Conservation (phyloP, 2,113 vertebrate species). For the Pseudolaguvia tuberculata region DNA sequence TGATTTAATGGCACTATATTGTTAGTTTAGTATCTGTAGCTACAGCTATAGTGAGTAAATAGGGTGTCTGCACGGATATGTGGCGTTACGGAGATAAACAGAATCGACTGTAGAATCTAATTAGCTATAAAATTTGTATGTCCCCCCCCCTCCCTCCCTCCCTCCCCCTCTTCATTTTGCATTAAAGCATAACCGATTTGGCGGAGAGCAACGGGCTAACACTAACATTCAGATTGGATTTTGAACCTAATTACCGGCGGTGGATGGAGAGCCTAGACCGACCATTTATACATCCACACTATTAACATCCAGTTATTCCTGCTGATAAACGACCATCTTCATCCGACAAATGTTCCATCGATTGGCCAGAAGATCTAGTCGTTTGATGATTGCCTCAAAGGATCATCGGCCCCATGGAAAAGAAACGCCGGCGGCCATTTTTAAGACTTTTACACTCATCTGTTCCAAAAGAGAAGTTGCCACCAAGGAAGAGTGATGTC, state of each 20-base stretch:
- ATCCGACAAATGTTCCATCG: conserved; percentile 10
- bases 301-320: conserved; percentile 36
- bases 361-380: conserved; percentile 18
- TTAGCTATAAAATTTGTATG: conserved; percentile 9
- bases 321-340: conserved; percentile 31
- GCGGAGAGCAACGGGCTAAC: conserved; percentile 20
- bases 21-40: too few relatives aligned
- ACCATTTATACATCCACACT: conserved; percentile 39
- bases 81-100: background rate
- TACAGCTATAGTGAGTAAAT: background rate
- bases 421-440: conserved; percentile 22
- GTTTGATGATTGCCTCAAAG: conserved; percentile 22
- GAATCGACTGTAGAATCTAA: conserved; percentile 9
- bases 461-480: conserved; percentile 61
- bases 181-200: conserved; percentile 32
- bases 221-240: conserved; percentile 33
- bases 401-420: conserved; percentile 14
- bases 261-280: conserved; percentile 36
- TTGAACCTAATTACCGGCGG: conserved; percentile 29
- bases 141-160: background rate
- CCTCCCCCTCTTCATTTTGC: background rate
- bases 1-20: too few relatives aligned
- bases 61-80: background rate
- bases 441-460: conserved; percentile 37
- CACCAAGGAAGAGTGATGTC: conserved; percentile 81